Conservation (phyloP, 1,140 invertebrate genomes). For the Drosophila funebris region DNA sequence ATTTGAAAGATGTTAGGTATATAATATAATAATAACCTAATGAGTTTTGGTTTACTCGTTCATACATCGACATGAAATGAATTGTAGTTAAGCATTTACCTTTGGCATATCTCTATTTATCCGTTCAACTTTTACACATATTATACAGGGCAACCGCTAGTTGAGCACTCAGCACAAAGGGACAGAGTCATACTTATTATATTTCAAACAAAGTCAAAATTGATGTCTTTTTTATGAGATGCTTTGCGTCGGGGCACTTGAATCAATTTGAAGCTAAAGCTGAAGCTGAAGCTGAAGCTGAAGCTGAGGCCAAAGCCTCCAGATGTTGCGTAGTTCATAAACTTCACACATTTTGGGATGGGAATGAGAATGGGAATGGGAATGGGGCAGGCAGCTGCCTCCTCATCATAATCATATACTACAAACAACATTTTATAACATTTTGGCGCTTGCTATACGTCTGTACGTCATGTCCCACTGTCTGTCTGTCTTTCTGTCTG, state of each 20-base stretch:
- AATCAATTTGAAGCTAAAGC: conserved; percentile 55
- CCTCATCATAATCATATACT: conserved; percentile 54
- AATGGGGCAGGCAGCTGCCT: conserved; percentile 22
- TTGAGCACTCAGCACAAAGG: background rate
- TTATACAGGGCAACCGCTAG: conserved; percentile 18
- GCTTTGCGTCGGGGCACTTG: conserved; percentile 61
- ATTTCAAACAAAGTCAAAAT: conserved; percentile 74
- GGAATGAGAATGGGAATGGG: background rate
- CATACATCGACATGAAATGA: no score
- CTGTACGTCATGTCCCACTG: background rate
- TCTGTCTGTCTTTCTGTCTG: background rate
- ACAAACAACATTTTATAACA: conserved; percentile 70
- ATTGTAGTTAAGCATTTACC: no score
- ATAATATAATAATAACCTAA: no score
- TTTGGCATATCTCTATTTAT: no score
- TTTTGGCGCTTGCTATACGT: conserved; percentile 56
- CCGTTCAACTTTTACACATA: rapidly evolving
- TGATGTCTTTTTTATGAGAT: conserved; percentile 80
- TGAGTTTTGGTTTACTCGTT: no score
- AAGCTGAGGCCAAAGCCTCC: conserved; percentile 12
- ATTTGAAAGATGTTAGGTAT: no score
- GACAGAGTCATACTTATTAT: conserved; percentile 21
- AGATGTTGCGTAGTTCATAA: conserved; percentile 73
- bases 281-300: background rate
- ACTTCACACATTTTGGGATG: conserved; percentile 69